These are phyloP conservation scores for Parambassis ranga DNA, from an alignment of 2,797 vertebrate genomes.

Conservation along the genomic window DNA sequence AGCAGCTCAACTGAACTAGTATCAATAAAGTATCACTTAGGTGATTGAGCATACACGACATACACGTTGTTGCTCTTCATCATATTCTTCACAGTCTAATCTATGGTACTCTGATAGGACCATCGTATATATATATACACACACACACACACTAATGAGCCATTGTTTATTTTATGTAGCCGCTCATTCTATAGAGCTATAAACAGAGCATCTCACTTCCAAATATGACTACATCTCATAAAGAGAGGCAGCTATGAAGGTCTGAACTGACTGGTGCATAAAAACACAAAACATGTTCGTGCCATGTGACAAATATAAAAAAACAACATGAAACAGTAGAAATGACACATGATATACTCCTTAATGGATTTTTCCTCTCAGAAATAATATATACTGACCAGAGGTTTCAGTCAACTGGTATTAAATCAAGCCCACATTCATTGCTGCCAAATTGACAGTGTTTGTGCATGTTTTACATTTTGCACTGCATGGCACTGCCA, in stretches of 20 bases:
- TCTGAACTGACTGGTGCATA: too few species aligned
- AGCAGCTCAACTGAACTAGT: conserved; percentile 17
- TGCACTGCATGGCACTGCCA: background rate
- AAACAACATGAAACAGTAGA: too few species aligned
- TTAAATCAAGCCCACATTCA: background rate
- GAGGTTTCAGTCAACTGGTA: background rate
- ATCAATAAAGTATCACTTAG: background rate
- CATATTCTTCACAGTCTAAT: background rate
- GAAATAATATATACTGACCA: too few species aligned
- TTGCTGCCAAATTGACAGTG: background rate
- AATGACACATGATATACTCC: too few species aligned
- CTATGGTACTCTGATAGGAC: background rate
- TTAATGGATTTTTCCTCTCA: too few species aligned
- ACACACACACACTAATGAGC: background rate
- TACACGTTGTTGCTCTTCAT: conserved; percentile 13
- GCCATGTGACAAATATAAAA: too few species aligned
- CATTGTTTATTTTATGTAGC: conserved; percentile 23
- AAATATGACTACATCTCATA: conserved; percentile 31
- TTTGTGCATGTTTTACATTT: background rate
- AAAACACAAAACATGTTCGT: too few species aligned
- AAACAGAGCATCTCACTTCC: conserved; percentile 17
- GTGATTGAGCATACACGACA: too few species aligned
- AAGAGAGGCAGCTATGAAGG: conserved; percentile 1
- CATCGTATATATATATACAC: background rate
- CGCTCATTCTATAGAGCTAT: conserved; percentile 23